These are phyloP conservation scores for Trichogramma dendrolimi DNA, from an alignment of 2,888 invertebrate species.

Conservation along the genomic window DNA sequence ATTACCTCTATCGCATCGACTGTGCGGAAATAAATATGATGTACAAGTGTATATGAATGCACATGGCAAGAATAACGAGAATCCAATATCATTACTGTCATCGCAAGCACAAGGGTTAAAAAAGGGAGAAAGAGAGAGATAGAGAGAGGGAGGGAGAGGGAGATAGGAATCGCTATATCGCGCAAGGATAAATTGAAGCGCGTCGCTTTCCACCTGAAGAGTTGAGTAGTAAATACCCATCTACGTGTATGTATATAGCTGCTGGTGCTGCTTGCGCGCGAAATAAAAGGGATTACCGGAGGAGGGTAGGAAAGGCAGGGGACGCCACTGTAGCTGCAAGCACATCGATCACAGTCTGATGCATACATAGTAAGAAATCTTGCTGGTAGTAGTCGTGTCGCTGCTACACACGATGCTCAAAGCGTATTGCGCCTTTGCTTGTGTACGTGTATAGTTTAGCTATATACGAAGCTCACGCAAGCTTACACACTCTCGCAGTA, in stretches of 20 bases:
- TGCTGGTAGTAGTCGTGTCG: no score
- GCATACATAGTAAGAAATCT: no score
- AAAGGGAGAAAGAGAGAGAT: not conserved
- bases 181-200: slow-evolving; percentile 33
- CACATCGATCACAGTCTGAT: slow-evolving; percentile 19
- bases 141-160: not conserved
- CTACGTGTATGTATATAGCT: no score
- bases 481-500: no score
- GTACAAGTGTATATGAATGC: no score
- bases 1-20: no score
- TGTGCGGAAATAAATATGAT: no score
- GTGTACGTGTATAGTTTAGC: no score
- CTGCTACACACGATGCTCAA: no score
- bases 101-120: not conserved
- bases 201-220: slow-evolving; percentile 34
- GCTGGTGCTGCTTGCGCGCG: not conserved
- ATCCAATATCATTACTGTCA: slow-evolving; percentile 20
- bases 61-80: slow-evolving; percentile 2
- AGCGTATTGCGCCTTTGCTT: no score
- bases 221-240: slow-evolving; percentile 16
- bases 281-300: slow-evolving; percentile 16
- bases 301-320: not conserved
- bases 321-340: slow-evolving; percentile 15
- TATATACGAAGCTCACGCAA: no score
- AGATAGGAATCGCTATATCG: slow-evolving; percentile 17